phyloP scores from a whole-genome alignment of 2,797 vertebrate species.

The Parotocinclus haroldoi region DNA sequence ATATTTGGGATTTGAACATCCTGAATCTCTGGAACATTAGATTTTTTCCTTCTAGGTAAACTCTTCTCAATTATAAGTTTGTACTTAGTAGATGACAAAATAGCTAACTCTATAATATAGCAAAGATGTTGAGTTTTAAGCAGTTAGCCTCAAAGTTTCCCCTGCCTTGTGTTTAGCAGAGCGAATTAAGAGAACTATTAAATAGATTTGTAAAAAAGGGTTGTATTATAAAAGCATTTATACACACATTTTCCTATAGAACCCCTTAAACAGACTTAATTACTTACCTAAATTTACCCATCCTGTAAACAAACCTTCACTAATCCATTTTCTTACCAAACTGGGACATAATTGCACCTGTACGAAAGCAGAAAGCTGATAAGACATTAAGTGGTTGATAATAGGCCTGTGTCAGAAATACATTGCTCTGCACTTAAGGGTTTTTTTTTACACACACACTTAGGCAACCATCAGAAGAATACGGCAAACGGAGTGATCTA shows the following conservation, averaged over 20 bases:
- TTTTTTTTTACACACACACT: background rate
- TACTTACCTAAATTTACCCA: conserved; percentile 46
- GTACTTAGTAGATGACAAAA: too few species aligned
- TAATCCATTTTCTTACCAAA: conserved; percentile 35
- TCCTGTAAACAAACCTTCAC: conserved; percentile 30
- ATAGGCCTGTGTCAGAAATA: conserved; percentile 18
- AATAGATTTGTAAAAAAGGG: too few species aligned
- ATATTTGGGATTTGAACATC: too few species aligned
- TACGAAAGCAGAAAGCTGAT: conserved; percentile 26
- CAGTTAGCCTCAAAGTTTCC: too few species aligned
- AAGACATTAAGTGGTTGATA: conserved; percentile 28
- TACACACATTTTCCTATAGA: conserved; percentile 20
- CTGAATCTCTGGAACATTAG: too few species aligned
- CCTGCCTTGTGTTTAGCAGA: too few species aligned
- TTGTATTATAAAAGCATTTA: conserved; percentile 4
- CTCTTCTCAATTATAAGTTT: too few species aligned
- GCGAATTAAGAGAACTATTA: too few species aligned
- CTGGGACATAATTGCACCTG: conserved; percentile 15
- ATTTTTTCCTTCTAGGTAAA: too few species aligned
- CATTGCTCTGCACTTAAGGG: conserved; percentile 1
- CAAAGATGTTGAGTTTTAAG: too few species aligned
- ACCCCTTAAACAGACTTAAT: conserved; percentile 36
- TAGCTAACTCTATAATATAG: background rate
- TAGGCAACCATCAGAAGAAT: background rate
- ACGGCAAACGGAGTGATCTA: background rate